A percentile compares a stretch with the other conserved stretches of the same genome.
These are phyloP conservation scores for Trachurus trachurus DNA, from an alignment of 2,797 vertebrate genomes.

Conservation along the genomic window DNA sequence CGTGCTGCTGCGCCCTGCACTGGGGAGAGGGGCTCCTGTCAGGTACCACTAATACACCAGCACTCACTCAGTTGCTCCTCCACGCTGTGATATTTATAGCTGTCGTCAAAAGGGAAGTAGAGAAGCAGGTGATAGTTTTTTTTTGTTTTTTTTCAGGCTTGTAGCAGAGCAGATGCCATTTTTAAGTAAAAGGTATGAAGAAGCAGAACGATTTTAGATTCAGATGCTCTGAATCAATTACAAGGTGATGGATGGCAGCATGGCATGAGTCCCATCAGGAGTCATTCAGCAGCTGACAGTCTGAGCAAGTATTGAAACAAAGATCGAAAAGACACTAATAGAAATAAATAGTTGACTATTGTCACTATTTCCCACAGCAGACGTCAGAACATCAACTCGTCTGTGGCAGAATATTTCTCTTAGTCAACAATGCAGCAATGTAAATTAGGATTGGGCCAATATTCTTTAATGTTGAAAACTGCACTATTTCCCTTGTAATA, in stretches of 20 bases:
- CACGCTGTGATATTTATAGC: constrained; percentile 63
- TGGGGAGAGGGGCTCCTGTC: constrained; percentile 95
- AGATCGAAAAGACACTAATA: too few species aligned
- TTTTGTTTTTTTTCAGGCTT: not conserved
- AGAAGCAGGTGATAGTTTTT: constrained; percentile 15
- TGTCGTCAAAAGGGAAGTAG: constrained; percentile 22
- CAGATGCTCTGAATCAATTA: not conserved
- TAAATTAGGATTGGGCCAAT: too few species aligned
- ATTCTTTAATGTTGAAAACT: too few species aligned
- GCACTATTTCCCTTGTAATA: too few species aligned
- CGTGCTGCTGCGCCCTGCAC: constrained; percentile 93
- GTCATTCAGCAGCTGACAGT: not conserved
- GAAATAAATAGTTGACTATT: not conserved
- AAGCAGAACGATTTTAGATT: constrained; percentile 13
- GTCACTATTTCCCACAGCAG: not conserved
- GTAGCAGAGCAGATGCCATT: not conserved
- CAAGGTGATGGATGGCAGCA: not conserved
- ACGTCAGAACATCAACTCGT: not conserved
- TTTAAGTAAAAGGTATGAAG: constrained; percentile 18
- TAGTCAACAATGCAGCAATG: not conserved
- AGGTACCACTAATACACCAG: constrained; percentile 84
- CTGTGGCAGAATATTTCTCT: not conserved
- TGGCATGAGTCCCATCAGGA: not conserved
- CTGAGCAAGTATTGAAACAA: not conserved
- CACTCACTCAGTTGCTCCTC: constrained; percentile 31